Evolutionary conservation across 1,140 invertebrate genomes (phyloP).

Genomic region (Hycleus cichorii): DNA sequence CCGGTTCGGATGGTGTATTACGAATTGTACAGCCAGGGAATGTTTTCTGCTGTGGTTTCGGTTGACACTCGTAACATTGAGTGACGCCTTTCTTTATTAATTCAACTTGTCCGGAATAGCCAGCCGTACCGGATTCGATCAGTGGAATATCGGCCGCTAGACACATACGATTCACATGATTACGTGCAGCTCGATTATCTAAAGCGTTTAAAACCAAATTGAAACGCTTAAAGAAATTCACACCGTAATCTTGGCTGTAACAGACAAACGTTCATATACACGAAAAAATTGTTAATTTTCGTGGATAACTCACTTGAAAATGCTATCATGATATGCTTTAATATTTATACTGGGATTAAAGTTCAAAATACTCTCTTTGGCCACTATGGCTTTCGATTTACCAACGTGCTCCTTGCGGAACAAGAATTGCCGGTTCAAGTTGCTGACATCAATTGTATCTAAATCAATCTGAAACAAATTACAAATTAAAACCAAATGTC

Average conservation of each 20-base stretch:
- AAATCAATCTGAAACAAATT: constrained; percentile 79
- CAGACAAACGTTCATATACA: constrained; percentile 15
- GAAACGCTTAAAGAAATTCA: constrained; percentile 90
- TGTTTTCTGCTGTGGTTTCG: constrained; percentile 84
- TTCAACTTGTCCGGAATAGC: constrained; percentile 91
- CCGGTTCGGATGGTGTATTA: constrained; percentile 98
- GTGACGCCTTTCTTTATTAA: constrained; percentile 82
- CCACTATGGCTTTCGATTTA: constrained; percentile 87
- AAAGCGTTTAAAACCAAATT: constrained; percentile 93
- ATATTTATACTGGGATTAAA: constrained; percentile 89
- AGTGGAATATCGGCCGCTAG: constrained; percentile 88
- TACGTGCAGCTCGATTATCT: constrained; percentile 92
- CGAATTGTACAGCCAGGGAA: constrained; percentile 98
- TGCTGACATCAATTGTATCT: constrained; percentile 99
- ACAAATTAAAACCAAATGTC: not conserved
- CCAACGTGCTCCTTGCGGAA: constrained; percentile 98
- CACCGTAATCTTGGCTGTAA: constrained; percentile 76
- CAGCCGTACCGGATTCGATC: constrained; percentile 94
- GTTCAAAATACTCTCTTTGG: constrained; percentile 77
- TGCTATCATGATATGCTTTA: constrained; percentile 84
- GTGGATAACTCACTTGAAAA: constrained; percentile 66
- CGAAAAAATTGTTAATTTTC: constrained; percentile 1
- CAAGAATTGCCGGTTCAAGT: constrained; percentile 96
- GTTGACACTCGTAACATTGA: constrained; percentile 96
- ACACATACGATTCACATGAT: constrained; percentile 99